phyloP scores from a whole-genome alignment of 2,888 invertebrate genomes.

The Rutpela maculata region DNA sequence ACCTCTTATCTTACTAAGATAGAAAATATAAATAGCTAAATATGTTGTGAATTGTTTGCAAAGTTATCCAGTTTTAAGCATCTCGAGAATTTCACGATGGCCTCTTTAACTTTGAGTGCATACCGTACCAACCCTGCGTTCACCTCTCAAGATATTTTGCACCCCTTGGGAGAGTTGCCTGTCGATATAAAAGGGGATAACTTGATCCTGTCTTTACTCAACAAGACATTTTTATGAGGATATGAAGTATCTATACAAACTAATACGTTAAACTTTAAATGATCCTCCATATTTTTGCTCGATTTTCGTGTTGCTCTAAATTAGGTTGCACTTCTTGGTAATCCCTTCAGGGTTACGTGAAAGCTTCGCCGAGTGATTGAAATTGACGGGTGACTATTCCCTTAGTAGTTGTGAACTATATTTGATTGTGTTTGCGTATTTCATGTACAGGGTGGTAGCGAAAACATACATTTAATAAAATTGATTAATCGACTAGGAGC shows the following conservation, averaged over 20 bases:
- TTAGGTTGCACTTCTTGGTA: background rate
- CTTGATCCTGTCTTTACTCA: slow-evolving; percentile 25
- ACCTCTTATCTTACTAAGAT: slow-evolving; percentile 23
- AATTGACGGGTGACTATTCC: background rate
- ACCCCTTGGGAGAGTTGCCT: slow-evolving; percentile 10
- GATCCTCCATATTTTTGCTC: background rate
- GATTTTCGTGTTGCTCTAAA: background rate
- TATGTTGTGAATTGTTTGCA: slow-evolving; percentile 37
- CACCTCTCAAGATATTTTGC: slow-evolving; percentile 23
- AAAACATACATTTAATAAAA: too few relatives aligned
- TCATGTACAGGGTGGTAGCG: too few relatives aligned
- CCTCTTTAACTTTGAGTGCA: slow-evolving; percentile 26
- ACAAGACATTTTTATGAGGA: slow-evolving; percentile 30
- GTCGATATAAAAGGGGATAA: slow-evolving; percentile 9
- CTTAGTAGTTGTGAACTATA: background rate
- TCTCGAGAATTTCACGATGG: slow-evolving; percentile 32
- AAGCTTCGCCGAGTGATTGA: background rate
- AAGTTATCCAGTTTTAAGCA: slow-evolving; percentile 34
- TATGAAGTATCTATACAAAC: slow-evolving; percentile 14
- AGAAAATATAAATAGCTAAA: slow-evolving; percentile 38
- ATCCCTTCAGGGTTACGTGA: background rate
- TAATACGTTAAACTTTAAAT: slow-evolving; percentile 19
- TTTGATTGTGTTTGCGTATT: too few relatives aligned
- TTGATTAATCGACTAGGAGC: too few relatives aligned
- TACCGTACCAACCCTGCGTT: background rate